Evolutionary conservation across 2,797 vertebrate species (phyloP).

Genomic region (Pipistrellus kuhlii): DNA sequence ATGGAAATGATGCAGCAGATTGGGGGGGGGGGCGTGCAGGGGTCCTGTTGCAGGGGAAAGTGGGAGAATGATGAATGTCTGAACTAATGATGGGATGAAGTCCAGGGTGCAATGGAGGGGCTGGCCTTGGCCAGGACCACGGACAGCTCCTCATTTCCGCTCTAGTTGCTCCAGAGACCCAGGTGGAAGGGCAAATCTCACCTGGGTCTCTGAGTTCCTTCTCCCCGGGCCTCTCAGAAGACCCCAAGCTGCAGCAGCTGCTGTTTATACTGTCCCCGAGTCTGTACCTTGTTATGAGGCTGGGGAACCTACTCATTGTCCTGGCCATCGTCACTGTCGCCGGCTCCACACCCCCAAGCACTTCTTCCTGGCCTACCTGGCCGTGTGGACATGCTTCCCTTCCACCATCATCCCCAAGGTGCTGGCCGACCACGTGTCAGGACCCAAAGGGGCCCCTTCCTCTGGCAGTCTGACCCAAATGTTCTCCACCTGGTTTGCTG

Average conservation of each 20-base stretch:
- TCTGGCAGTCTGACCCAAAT: slow-evolving; percentile 55
- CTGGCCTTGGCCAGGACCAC: background rate
- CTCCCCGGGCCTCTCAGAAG: slow-evolving; percentile 11
- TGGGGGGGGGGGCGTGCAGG: no score
- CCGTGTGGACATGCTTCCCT: slow-evolving; percentile 43
- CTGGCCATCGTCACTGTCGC: background rate
- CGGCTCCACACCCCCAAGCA: background rate
- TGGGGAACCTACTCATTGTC: slow-evolving; percentile 49
- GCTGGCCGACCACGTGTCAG: background rate
- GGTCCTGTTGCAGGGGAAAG: background rate
- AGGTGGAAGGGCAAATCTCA: background rate
- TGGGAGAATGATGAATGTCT: background rate
- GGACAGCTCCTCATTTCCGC: background rate
- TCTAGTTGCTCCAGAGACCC: background rate
- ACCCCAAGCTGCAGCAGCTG: background rate
- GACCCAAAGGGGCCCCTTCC: background rate
- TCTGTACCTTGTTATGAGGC: background rate
- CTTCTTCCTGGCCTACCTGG: slow-evolving; percentile 60
- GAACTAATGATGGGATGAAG: background rate
- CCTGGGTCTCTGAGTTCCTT: background rate
- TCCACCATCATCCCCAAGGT: slow-evolving; percentile 57
- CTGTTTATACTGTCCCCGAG: background rate
- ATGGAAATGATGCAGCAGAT: background rate
- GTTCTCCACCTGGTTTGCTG: slow-evolving; percentile 49
- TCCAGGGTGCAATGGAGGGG: no score